Conservation (phyloP, 1,140 invertebrate genomes). For the Leptopilina boulardi region DNA sequence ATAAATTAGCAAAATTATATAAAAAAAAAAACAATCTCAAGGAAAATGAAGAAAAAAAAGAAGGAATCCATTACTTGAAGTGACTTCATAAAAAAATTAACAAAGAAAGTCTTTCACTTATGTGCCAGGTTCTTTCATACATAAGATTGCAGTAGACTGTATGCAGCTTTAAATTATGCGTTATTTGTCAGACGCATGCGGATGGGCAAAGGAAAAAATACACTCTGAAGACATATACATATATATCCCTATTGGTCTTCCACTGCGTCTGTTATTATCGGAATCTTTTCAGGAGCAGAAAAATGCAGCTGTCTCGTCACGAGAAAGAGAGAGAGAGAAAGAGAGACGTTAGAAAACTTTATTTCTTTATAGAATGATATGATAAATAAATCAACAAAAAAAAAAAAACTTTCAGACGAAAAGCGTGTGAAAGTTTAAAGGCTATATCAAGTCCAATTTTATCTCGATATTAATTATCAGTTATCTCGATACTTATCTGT, state of each 20-base stretch:
- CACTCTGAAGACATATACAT: neutral
- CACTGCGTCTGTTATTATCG: neutral
- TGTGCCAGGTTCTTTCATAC: neutral
- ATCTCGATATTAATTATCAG: too few relatives aligned
- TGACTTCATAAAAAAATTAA: neutral
- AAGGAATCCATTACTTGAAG: neutral
- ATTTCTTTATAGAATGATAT: too few relatives aligned
- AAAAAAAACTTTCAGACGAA: too few relatives aligned
- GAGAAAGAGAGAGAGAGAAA: neutral
- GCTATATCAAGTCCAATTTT: too few relatives aligned
- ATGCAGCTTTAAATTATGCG: neutral
- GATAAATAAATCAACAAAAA: too few relatives aligned
- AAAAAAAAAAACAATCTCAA: too few relatives aligned
- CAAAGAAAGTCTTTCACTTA: slow-evolving; percentile 11
- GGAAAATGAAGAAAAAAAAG: neutral
- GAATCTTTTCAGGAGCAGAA: neutral
- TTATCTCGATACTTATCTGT: too few relatives aligned
- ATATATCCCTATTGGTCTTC: neutral
- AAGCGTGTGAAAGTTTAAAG: too few relatives aligned
- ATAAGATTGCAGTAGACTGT: neutral
- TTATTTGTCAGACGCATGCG: slow-evolving; percentile 8
- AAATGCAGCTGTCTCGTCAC: neutral
- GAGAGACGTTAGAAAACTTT: neutral
- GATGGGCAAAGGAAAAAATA: neutral
- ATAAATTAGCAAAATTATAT: neutral